A percentile compares a stretch with the other conserved stretches of the same genome.
phyloP scores from a whole-genome alignment of 2,797 vertebrate species.

The Xiphorhynchus erythropygius region DNA sequence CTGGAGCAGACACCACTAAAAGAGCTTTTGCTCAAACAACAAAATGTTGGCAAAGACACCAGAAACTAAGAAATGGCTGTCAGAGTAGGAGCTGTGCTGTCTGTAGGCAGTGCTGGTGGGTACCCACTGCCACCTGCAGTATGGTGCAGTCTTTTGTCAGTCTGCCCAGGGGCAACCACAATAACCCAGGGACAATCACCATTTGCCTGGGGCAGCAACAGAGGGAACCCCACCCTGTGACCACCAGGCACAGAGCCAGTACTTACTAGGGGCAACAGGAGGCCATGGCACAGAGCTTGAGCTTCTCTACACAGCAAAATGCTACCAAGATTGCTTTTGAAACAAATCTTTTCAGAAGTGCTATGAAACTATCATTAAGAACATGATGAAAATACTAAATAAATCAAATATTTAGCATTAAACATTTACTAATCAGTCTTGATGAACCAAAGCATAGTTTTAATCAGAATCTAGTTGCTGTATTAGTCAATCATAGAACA shows the following conservation, averaged over 20 bases:
- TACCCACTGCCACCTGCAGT: background rate
- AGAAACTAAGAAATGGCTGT: background rate
- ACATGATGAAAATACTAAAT: background rate
- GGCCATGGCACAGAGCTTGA: background rate
- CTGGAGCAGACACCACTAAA: background rate
- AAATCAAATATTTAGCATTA: background rate
- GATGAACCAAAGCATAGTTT: background rate
- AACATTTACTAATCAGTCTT: background rate
- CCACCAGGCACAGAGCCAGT: fast-evolving
- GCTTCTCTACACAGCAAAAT: background rate
- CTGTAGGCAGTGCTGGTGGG: background rate
- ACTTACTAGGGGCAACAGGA: background rate
- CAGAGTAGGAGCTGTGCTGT: background rate
- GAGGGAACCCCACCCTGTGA: background rate
- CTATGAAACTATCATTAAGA: background rate
- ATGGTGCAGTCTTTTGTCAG: too few species aligned
- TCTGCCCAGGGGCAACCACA: background rate
- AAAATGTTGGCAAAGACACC: background rate
- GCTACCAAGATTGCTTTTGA: background rate
- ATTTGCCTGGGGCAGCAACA: background rate
- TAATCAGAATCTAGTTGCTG: background rate
- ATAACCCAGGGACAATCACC: background rate
- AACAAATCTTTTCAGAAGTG: background rate
- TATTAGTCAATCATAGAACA: background rate
- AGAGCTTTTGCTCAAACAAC: background rate